Evolutionary conservation across 2,113 vertebrate species (phyloP).

Genomic region (Pristiophorus japonicus): DNA sequence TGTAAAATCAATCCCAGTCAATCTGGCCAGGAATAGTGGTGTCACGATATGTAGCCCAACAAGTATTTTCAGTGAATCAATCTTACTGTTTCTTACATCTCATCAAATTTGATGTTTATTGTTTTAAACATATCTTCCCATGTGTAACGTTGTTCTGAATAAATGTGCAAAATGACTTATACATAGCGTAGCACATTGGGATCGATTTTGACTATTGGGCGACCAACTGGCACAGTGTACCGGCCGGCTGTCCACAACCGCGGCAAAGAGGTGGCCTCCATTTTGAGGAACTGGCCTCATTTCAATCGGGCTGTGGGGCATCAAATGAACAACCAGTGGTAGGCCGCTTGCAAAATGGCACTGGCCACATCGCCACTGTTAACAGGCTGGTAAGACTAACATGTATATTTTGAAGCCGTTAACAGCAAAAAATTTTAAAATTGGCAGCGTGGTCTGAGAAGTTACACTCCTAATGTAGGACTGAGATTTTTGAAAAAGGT

Average conservation of each 20-base stretch:
- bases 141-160: not conserved
- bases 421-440: not conserved
- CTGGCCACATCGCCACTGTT: too few species aligned
- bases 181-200: not conserved
- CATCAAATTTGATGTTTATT: too few species aligned
- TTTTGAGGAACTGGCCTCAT: not conserved
- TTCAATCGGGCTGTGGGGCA: not conserved
- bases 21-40: too few species aligned
- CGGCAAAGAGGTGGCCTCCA: not conserved
- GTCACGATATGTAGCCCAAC: too few species aligned
- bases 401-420: not conserved
- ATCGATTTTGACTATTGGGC: not conserved
- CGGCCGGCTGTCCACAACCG: not conserved
- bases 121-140: too few species aligned
- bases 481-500: not conserved
- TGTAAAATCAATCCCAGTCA: too few species aligned
- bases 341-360: too few species aligned
- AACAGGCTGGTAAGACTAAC: not conserved
- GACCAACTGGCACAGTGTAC: not conserved
- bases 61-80: too few species aligned
- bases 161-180: too few species aligned
- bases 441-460: not conserved
- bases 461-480: too few species aligned
- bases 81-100: too few species aligned
- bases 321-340: too few species aligned